Conservation (phyloP, 2,888 invertebrate species). For the Muschampia plurimacula region DNA sequence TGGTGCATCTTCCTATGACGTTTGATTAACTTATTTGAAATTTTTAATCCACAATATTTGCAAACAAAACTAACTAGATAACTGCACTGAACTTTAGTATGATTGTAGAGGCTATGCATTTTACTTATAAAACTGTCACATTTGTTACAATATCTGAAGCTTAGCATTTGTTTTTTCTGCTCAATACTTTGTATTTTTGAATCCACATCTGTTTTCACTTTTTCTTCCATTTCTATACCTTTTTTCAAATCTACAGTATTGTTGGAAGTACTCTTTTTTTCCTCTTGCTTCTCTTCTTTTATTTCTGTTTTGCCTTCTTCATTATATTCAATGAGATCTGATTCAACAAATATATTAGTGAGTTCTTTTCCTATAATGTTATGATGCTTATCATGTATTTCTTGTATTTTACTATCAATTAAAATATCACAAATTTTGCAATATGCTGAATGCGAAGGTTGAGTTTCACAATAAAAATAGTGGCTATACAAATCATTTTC, state of each 20-base stretch:
- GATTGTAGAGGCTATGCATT: conserved; percentile 49
- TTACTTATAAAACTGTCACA: conserved; percentile 62
- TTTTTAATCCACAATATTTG: conserved; percentile 63
- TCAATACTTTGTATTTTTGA: conserved; percentile 17
- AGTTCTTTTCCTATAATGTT: conserved; percentile 2
- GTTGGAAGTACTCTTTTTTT: conserved; percentile 49
- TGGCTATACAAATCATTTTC: conserved; percentile 60
- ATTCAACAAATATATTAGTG: conserved; percentile 20
- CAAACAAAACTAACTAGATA: conserved; percentile 56
- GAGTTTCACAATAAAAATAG: conserved; percentile 54
- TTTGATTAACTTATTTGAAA: conserved; percentile 53
- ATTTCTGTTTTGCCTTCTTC: conserved; percentile 40
- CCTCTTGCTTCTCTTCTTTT: neutral
- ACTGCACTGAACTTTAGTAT: conserved; percentile 54
- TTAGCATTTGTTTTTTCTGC: conserved; percentile 29
- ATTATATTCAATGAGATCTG: conserved; percentile 45
- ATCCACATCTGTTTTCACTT: neutral
- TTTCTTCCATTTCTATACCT: conserved; percentile 13
- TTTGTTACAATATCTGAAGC: conserved; percentile 55
- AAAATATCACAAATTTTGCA: conserved; percentile 66
- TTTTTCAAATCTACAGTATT: conserved; percentile 28
- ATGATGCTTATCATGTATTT: conserved; percentile 48
- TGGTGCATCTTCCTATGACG: conserved; percentile 59
- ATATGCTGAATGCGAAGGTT: conserved; percentile 53
- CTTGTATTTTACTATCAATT: conserved; percentile 55